Base-by-base conservation (phyloP, 30 jellyfish, hydroid and myxozoan genomes). In the Pelagia noctiluca region DNA sequence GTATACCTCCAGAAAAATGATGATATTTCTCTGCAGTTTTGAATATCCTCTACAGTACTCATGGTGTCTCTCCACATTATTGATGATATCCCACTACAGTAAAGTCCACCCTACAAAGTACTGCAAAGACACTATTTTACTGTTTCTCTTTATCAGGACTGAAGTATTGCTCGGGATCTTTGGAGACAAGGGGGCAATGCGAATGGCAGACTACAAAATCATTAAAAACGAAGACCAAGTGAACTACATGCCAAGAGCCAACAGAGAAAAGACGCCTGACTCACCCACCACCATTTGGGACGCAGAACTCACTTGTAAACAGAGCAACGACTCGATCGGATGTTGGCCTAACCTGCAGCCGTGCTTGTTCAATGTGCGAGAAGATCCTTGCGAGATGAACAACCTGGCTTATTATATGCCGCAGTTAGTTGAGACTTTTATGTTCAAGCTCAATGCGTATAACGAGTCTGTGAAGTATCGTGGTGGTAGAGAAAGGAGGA, bases 321-420 rank as follows among this genome's bases (percentile, higher is more conserved):
- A 75, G 23, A 80, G 84, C 29, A 96, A 90, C 33, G 97, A 63
- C 21, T 91, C 99, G 16, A 85, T 85, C 35, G 99, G 99, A 12
- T 95, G 99, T 71, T 86, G 98, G 98, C 99, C 99, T 13, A 96
- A 90, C 24, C 38, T 64, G 57, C 87, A 63, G 62, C 99, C 99
- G 30, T 95, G 99, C 64, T 87, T 95, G 68, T 95, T 90, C 54
- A 95, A 95, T 54, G 97, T 95, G 22, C 80, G 97, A 30, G 87
- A 80, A 50, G 99, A 95, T 60, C 99, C 99, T 3, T 95, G 99
- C 68, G 99, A 95, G 77, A 73, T 71, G 68, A 91, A 95, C 87
- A 95, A 95, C 66, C 63, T 95, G 4, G 99, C 99, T 0, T 86
- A 90, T 64, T 90, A 69, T 21, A 84, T 91, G 90, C 99, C 99